Evolutionary conservation across 2,113 vertebrate species (phyloP), one percentile per base, ranked within the genome.

Genomic region (Alligator mississippiensis): DNA sequence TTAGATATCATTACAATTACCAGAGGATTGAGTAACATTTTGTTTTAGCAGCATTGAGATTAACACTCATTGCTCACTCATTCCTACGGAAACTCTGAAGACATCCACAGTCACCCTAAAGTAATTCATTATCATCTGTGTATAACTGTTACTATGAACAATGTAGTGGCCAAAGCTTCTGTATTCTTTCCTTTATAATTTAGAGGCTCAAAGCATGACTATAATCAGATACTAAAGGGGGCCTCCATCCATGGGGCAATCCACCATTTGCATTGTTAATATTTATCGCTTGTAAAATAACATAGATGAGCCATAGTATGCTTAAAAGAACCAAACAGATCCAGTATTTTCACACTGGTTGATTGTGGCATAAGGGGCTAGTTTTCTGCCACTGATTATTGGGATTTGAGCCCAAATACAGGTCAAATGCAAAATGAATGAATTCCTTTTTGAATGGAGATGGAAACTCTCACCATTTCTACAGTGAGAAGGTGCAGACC

Each of bases 401-500:
- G 24, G 66, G 27, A 21, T 17, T 74, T 58, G 82, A n/a, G 64
- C 64, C 6, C 9, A n/a, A 86, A 34, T 2, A 38, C 12, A 19
- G 75, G 10, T 57, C 6, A 66, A n/a, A 66, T 47, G 47, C 6
- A 6, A 21, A 47, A 8, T 8, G 4, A 22, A 2, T 5, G 34
- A 3, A 47, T 47, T 47, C 47, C 9, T 47, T 9, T 47, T 47
- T 47, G 47, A 47, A 47, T 47, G 9, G 8, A 47, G 47, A 47
- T 47, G 7, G 47, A 47, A 47, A 47, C 47, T 47, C 47, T 47
- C 47, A 9, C 47, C 47, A 9, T 47, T 47, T 47, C 47, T 47
- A 47, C 72, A 60, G 9, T 62, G 47, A 93, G 93, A 88, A 84
- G 66, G 58, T 55, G 57, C 58, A 14, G 80, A 93, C 84, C 25